phyloP scores from a whole-genome alignment of 2,797 vertebrate genomes.

The Spinus pinus region DNA sequence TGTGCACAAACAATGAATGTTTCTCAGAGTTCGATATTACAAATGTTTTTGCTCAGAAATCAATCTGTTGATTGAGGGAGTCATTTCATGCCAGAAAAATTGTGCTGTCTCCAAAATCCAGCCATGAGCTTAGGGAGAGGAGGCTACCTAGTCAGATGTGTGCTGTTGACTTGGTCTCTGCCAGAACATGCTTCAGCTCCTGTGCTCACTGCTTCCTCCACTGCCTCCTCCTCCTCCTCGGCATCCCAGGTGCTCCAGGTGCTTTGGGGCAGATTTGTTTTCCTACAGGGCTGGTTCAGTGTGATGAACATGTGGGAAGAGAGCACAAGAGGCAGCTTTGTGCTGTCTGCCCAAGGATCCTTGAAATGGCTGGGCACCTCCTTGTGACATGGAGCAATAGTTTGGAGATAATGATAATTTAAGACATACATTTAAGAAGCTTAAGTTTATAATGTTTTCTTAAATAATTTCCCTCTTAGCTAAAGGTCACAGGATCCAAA shows the following conservation, averaged over 20 bases:
- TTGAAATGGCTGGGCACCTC: not conserved
- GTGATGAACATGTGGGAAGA: rapidly evolving
- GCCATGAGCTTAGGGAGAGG: not conserved
- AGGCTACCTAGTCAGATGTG: not conserved
- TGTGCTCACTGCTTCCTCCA: not conserved
- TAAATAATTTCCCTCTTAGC: not conserved
- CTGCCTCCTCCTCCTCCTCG: not conserved
- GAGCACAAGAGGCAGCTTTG: rapidly evolving
- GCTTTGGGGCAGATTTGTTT: not conserved
- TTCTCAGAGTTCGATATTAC: rapidly evolving
- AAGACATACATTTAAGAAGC: not conserved
- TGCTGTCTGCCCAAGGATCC: not conserved
- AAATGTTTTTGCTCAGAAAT: not conserved
- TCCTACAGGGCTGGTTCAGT: not conserved
- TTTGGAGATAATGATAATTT: not conserved
- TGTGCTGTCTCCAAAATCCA: rapidly evolving
- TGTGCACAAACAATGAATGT: rapidly evolving
- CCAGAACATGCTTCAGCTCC: rapidly evolving
- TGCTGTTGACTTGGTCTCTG: rapidly evolving
- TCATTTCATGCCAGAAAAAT: not conserved
- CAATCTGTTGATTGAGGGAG: not conserved
- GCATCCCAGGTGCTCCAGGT: not conserved
- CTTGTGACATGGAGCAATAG: not conserved
- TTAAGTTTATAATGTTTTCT: not conserved
- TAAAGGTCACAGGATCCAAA: not conserved